These are phyloP conservation scores for Xestoiulus laeticollis DNA, from an alignment of 2,888 invertebrate genomes.

Conservation along the genomic window DNA sequence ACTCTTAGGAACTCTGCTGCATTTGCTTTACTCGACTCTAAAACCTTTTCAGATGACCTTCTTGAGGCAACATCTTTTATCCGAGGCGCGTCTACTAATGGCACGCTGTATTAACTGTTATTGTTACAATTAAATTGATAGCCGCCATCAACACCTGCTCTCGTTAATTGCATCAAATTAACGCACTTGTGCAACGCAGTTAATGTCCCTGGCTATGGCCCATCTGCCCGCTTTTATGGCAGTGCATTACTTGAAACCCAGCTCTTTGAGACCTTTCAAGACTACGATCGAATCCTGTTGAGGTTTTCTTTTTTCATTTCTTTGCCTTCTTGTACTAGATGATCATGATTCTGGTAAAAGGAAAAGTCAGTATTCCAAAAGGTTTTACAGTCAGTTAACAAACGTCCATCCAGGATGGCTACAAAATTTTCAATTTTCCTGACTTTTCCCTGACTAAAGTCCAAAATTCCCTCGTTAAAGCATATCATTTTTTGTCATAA, in stretches of 20 bases:
- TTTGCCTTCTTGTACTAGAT: neutral
- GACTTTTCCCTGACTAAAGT: too few species aligned
- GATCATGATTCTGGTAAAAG: neutral
- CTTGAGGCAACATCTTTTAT: neutral
- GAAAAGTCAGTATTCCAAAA: too few species aligned
- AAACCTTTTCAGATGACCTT: neutral
- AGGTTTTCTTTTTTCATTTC: neutral
- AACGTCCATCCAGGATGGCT: too few species aligned
- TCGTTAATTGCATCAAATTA: conserved; percentile 18
- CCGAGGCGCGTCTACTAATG: neutral
- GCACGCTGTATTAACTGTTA: neutral
- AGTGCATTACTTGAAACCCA: neutral
- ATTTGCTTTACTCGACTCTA: neutral
- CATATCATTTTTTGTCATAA: too few species aligned
- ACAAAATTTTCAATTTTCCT: too few species aligned
- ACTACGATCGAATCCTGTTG: neutral
- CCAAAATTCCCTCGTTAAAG: too few species aligned
- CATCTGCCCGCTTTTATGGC: neutral
- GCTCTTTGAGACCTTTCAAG: neutral
- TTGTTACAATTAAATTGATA: conserved; percentile 12
- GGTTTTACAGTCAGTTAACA: too few species aligned
- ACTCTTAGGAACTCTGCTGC: neutral
- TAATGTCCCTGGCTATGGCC: neutral
- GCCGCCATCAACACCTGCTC: conserved; percentile 26
- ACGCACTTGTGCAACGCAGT: conserved; percentile 19